Evolutionary conservation across 2,113 vertebrate species (phyloP).

Genomic region (Aepyceros melampus): DNA sequence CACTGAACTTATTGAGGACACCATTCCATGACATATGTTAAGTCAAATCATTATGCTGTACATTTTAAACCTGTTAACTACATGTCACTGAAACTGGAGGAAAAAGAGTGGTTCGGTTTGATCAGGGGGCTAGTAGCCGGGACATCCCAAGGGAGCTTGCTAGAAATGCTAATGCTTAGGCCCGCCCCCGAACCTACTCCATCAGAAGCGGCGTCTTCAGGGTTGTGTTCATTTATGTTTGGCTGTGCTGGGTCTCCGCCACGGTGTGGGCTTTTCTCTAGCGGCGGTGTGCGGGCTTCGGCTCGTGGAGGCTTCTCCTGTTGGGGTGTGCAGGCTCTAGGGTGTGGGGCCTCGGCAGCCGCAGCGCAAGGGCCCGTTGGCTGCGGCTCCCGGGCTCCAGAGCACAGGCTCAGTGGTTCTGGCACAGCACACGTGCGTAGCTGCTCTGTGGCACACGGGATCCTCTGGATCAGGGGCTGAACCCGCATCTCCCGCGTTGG

Average conservation of each 20-base stretch:
- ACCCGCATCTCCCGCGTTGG: rapidly evolving
- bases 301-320: background rate
- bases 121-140: background rate
- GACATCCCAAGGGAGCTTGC: background rate
- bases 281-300: background rate
- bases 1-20: background rate
- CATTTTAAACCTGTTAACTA: background rate
- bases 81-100: background rate
- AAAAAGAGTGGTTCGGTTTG: background rate
- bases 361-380: rapidly evolving
- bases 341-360: rapidly evolving
- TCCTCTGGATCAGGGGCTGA: background rate
- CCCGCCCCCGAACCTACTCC: background rate
- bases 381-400: background rate
- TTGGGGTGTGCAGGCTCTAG: background rate
- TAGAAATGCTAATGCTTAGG: background rate
- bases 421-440: background rate
- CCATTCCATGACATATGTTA: background rate
- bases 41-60: background rate
- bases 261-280: background rate
- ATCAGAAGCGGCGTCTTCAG: background rate
- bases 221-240: rapidly evolving
- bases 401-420: background rate
- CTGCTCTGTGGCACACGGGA: background rate
- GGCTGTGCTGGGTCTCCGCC: rapidly evolving